A percentile compares a stretch with the other conserved stretches of the same genome.
Conservation (phyloP, 2,888 invertebrate species). For the Pollenia angustigena region DNA sequence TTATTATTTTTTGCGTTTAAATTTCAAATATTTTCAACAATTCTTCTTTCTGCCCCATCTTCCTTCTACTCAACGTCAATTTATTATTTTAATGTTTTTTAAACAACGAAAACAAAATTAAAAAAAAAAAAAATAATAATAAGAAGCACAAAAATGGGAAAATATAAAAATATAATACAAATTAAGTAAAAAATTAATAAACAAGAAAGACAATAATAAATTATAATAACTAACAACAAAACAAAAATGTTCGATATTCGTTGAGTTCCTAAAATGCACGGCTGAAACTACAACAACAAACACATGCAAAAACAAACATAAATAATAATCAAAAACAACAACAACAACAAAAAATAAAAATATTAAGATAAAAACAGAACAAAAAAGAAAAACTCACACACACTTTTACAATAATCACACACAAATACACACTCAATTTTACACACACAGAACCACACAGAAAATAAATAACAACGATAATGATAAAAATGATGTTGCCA, state of each 20-base stretch:
- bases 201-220: constrained; percentile 56
- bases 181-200: constrained; percentile 22
- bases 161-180: constrained; percentile 29
- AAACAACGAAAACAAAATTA: constrained; percentile 20
- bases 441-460: not conserved
- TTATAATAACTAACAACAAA: constrained; percentile 31
- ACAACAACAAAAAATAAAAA: not conserved
- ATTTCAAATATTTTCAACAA: constrained; percentile 39
- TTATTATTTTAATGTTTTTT: constrained; percentile 26
- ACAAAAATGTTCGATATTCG: constrained; percentile 70
- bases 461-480: constrained; percentile 37
- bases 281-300: constrained; percentile 59
- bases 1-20: constrained; percentile 27
- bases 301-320: constrained; percentile 1
- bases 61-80: constrained; percentile 19
- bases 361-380: constrained; percentile 37
- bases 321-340: constrained; percentile 31
- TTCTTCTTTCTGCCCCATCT: not conserved
- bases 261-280: constrained; percentile 70
- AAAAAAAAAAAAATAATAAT: constrained; percentile 6
- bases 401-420: not conserved
- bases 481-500: constrained; percentile 58
- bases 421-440: not conserved
- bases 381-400: constrained; percentile 18
- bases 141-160: constrained; percentile 20